Evolutionary conservation across 1,140 invertebrate genomes (phyloP).

Genomic region (Saccostrea cuccullata): DNA sequence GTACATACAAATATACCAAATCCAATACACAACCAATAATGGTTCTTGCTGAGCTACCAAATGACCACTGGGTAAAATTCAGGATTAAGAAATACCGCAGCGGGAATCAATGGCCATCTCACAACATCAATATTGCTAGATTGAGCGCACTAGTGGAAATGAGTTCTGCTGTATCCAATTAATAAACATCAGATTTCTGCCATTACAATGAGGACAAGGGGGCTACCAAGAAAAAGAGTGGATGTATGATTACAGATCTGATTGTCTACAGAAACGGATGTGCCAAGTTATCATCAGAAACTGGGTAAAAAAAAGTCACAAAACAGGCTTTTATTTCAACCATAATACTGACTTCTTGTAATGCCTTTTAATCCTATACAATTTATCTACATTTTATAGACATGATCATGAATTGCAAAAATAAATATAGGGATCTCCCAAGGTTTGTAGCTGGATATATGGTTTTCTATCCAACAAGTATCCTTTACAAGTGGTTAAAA

Average conservation of each 20-base stretch:
- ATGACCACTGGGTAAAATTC: constrained; percentile 30
- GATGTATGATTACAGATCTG: neutral
- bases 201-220: neutral
- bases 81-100: neutral
- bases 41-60: neutral
- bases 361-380: too few relatives aligned
- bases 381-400: too few relatives aligned
- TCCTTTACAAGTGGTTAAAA: too few relatives aligned
- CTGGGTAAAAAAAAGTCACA: too few relatives aligned
- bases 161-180: constrained; percentile 30
- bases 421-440: too few relatives aligned
- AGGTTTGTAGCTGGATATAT: too few relatives aligned
- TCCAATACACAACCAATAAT: neutral
- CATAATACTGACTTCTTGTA: too few relatives aligned
- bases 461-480: too few relatives aligned
- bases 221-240: neutral
- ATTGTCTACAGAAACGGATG: neutral
- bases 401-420: too few relatives aligned
- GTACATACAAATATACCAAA: constrained; percentile 4
- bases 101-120: constrained; percentile 17
- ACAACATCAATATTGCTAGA: constrained; percentile 3
- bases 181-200: constrained; percentile 4
- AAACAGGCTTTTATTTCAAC: too few relatives aligned
- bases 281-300: too few relatives aligned
- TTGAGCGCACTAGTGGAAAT: constrained; percentile 2